Base-by-base conservation (phyloP, 2,113 vertebrate genomes). In the Misgurnus anguillicaudatus region DNA sequence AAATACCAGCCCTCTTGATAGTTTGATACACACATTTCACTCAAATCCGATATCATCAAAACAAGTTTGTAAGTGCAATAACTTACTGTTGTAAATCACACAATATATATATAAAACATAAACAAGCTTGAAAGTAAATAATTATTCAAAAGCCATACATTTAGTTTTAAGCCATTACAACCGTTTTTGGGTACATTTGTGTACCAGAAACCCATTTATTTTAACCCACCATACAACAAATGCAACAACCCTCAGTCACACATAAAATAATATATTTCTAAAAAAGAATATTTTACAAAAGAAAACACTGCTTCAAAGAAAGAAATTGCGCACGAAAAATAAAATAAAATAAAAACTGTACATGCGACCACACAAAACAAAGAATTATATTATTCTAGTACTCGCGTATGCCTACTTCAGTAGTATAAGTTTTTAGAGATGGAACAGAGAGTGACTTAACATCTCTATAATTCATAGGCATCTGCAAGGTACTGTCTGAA, bases 41-140 rank as follows among this genome's bases (percentile, higher is more conserved):
- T 71, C 55, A 24, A 39, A 65, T 61, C 74, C 36, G 41, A 57
- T 24, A 75, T 31, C 3, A 24, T 24, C 6, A 57, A 79, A 79
- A 82, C 78, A 73, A 66, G 11, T 83, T 53, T 75, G 87, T 90
- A 93, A 92, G 90, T 93, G 91, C 94, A 97, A 95, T 95, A 96
- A 95, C 90, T 96, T 96, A 96, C 88, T 92, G 89, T 80, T 75
- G 45, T 57, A 86, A 67, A 80, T 79, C 83, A 86, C 85, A 90
- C 91, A 89, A 90, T 51, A 66, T 87, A 66, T 87, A 86, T 78
- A 83, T 77, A 84, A 47, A 87, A 86, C 87, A 88, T 86, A 86
- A 88, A 88, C 87, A 89, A 75, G 80, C 90, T 85, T 84, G 89
- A 81, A 87, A 86, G 87, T 75, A 82, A 82, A 83, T 87, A 77